Conservation (phyloP, 2,797 vertebrate species). For the Sibirionetta formosa region DNA sequence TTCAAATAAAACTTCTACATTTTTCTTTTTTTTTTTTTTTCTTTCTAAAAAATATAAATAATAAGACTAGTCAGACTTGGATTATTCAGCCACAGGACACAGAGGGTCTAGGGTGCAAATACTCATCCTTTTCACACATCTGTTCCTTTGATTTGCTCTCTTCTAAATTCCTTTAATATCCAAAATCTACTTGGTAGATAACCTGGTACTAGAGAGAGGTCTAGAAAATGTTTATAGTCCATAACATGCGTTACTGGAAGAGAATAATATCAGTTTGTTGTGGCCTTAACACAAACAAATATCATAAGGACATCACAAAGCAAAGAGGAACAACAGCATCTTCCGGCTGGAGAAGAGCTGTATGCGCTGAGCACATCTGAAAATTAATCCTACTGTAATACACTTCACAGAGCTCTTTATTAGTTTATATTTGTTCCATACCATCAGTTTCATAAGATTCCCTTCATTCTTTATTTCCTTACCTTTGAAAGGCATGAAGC, state of each 20-base stretch:
- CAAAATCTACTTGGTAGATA: background rate
- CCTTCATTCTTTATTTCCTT: background rate
- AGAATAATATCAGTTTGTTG: background rate
- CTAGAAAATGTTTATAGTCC: background rate
- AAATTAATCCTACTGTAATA: background rate
- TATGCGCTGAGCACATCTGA: background rate
- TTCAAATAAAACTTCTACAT: background rate
- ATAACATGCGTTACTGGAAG: background rate
- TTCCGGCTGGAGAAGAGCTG: background rate
- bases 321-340: background rate
- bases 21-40: background rate
- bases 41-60: background rate
- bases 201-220: background rate
- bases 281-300: background rate
- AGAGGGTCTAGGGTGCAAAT: background rate
- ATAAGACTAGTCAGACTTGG: background rate
- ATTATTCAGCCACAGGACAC: background rate
- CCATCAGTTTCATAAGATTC: background rate
- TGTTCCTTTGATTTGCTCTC: background rate
- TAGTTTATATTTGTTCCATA: fast-evolving
- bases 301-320: background rate
- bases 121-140: background rate
- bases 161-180: background rate
- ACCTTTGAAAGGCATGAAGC: background rate
- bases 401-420: background rate